Percentiles rank a stretch among this genome's conserved stretches.
phyloP scores from a whole-genome alignment of 2,888 invertebrate genomes.

The Bimastos eiseni region DNA sequence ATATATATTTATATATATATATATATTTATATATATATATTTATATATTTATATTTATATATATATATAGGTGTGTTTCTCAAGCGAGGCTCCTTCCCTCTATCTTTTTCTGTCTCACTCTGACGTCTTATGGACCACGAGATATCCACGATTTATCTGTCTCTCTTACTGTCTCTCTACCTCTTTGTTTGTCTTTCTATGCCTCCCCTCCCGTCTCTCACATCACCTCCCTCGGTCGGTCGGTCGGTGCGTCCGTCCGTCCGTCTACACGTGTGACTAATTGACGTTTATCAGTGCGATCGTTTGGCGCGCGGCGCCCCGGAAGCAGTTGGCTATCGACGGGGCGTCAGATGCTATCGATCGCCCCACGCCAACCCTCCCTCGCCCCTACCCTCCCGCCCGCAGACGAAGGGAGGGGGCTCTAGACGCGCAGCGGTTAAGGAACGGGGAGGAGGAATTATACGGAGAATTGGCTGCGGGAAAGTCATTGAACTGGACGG shows the following conservation, averaged over 20 bases:
- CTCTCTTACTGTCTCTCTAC: too few species aligned
- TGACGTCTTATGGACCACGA: too few species aligned
- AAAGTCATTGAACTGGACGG: background rate
- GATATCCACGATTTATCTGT: too few species aligned
- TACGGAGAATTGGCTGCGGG: too few species aligned
- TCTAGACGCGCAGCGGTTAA: background rate
- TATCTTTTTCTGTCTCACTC: too few species aligned
- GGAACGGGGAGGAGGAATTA: background rate
- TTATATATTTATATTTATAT: too few species aligned
- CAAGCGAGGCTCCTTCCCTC: too few species aligned
- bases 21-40: too few species aligned
- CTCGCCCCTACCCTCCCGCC: background rate
- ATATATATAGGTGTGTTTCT: too few species aligned
- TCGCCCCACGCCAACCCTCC: background rate
- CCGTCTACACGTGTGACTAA: constrained; percentile 9
- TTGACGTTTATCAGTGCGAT: constrained; percentile 25
- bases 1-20: too few species aligned
- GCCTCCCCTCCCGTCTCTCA: background rate
- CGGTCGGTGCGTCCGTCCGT: background rate
- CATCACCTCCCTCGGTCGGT: background rate
- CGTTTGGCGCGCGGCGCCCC: background rate
- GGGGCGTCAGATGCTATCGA: constrained; percentile 18
- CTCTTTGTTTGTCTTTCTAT: too few species aligned
- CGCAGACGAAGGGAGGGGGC: background rate
- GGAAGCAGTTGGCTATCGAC: constrained; percentile 23